Base-by-base conservation (phyloP, 1,140 invertebrate species). In the Pectinophora gossypiella region DNA sequence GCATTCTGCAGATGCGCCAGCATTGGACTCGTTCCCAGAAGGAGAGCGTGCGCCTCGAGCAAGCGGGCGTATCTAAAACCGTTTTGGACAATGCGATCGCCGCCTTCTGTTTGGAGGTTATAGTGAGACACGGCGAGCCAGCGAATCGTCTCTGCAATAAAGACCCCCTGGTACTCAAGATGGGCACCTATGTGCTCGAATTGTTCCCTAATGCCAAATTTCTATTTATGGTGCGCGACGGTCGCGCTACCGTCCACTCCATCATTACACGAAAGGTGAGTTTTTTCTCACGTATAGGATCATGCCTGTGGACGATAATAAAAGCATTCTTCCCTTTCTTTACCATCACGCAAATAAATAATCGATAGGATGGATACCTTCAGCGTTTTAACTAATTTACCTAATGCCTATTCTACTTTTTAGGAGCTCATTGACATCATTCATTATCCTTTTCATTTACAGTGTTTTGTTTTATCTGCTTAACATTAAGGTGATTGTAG, bases 151-250 rank as follows among this genome's bases (percentile, higher is more conserved):
- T 99, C 47, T 99, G 98, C 89, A 99, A 99, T 90, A 99, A 99
- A 88, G 98, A 99, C 90, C 98, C 98, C 13, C 93, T 99, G 50
- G 97, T 97, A 13, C 91, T 99, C 36, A 99, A 99, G 89, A 98
- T 98, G 88, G 95, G 98, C 65, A 94, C 95, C 19, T 95, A 95
- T 78, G 92, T 94, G 58, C 89, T 94, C 42, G 93, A 95, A 62
- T 87, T 95, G 38, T 94, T 94, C 78, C 93, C 93, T 54, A 94
- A 95, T 75, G 93, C 97, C 23, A 99, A 99, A 89, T 99, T 98
- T 88, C 91, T 99, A 64, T 96, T 99, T 81, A 99, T 99, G 97
- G 94, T 99, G 45, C 92, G 98, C 60, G 98, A 99, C 84, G 98
- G 98, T 2, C 91, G 98, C 49, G 98, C 98, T 21, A 98, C 97